Evolutionary conservation across 2,888 invertebrate species (phyloP), one percentile per base, ranked within the genome.

Genomic region (Drosophila ustulata): DNA sequence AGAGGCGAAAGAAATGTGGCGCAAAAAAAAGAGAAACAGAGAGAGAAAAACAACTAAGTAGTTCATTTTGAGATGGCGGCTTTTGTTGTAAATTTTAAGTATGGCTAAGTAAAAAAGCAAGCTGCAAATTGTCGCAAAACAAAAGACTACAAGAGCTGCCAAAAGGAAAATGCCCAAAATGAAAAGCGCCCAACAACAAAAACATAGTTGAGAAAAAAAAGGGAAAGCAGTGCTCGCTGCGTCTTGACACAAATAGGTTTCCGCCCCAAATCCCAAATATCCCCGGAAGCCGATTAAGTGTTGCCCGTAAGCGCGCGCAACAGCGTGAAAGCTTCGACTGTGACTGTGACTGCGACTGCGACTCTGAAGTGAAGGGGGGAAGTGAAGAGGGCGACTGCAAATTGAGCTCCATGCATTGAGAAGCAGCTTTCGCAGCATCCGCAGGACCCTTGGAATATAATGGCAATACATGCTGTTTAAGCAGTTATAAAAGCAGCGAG

Each of bases 281-380:
- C 78, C 80, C 89, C 85, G 78, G 82, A 90, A 90, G 89, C 85
- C 85, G 88, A 89, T 89, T 89, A 90, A 88, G 87, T 88, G 88
- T 88, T 89, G 72, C 79, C 85, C 80, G 75, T 85, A 78, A 84
- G 83, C 83, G 82, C 71, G 79, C 80, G 83, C 83, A 84, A 83
- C 82, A 87, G 83, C 80, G 72, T 84, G 78, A 80, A 87, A 75
- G 63, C 74, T 58, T 51, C 78, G 67, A 32, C 45, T 57, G 13
- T 28, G 73, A 47, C 78, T 28, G 65, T 23, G 34, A 34, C 34
- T 7, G 72, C 61, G 34, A 45, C 63, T 43, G 52, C 39, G 34
- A 51, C 45, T 18, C 30, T 32, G 46, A 32, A 46, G 32, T 25
- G 34, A 41, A 46, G 61, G 23, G 65, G 9, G 26, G 43, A 30